Evolutionary conservation across 1,140 invertebrate species (phyloP), one percentile per base, ranked within the genome.

Genomic region (Hyles vespertilio): DNA sequence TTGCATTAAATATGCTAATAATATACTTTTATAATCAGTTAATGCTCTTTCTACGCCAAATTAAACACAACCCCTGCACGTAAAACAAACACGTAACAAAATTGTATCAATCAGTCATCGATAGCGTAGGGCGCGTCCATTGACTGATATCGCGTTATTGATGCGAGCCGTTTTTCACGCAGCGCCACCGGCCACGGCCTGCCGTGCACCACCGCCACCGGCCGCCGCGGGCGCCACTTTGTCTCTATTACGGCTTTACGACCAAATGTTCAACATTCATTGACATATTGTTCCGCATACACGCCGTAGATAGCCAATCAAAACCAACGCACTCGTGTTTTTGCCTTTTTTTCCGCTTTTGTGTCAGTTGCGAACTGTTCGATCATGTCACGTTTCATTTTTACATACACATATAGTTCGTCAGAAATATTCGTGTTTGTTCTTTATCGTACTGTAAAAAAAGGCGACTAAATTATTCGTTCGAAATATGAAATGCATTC

Each of bases 101-200:
- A 40, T 40, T 51, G 44, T 52, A 73, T 73, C 65, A 67, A 74
- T 71, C 65, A 61, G 45, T 51, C 58, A 72, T 72, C 69, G 67
- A 75, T 71, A 74, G 61, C 53, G 34, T 32, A 60, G 48, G 56
- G 59, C 11, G 55, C 58, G 44, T 65, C 50, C 58, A 51, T 55
- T 64, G 55, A 51, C 57, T 57, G 67, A 65, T 74, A 72, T 63
- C 56, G 36, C n/a, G 61, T 71, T 77, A 80, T 78, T 67, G 70
- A 80, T 80, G 67, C 64, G 55, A 5, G 47, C 45, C 61, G 72
- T 79, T 77, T 79, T 78, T 75, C 73, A 71, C 65, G 58, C 12
- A 32, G 5, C 43, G 40, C 52, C 44, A 33, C 11, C 69, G 57
- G 63, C 53, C 9, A 61, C 2, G 22, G 22, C 22, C 22, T 22